Percentiles rank a stretch among this genome's conserved stretches.
Evolutionary conservation across 2,797 vertebrate genomes (phyloP).

Genomic region (Aeoliscus strigatus): DNA sequence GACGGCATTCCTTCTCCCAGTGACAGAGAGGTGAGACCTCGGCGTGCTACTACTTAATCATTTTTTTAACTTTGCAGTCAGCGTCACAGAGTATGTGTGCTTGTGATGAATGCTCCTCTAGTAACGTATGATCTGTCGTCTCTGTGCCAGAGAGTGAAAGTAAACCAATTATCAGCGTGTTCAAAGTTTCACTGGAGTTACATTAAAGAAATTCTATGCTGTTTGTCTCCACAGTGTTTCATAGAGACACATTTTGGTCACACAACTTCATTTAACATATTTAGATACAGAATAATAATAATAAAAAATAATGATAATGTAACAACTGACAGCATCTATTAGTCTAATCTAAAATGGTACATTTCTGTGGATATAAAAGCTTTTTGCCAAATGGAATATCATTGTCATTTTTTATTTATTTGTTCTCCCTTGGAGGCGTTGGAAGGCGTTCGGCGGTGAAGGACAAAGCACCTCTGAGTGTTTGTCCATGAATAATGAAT

Average conservation of each 20-base stretch:
- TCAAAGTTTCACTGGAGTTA: not conserved
- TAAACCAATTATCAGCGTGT: constrained; percentile 1
- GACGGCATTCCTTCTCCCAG: constrained; percentile 73
- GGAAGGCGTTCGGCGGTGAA: constrained; percentile 8
- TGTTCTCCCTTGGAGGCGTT: constrained; percentile 12
- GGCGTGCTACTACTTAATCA: too few species aligned
- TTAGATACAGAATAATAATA: too few species aligned
- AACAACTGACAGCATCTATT: too few species aligned
- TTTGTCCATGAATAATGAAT: constrained; percentile 55
- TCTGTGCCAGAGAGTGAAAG: constrained; percentile 11
- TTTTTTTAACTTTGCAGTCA: constrained; percentile 13
- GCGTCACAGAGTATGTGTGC: constrained; percentile 14
- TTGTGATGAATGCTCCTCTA: constrained; percentile 23
- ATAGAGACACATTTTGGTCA: too few species aligned
- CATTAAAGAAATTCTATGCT: not conserved
- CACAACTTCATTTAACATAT: too few species aligned
- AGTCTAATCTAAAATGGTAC: too few species aligned
- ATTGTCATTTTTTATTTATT: too few species aligned
- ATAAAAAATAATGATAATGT: too few species aligned
- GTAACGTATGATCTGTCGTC: constrained; percentile 28
- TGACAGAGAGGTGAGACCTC: constrained; percentile 90
- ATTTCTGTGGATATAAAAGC: too few species aligned
- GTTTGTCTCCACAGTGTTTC: not conserved
- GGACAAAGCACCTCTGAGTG: constrained; percentile 29
- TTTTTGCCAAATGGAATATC: constrained; percentile 3